Conservation (phyloP, 2,888 invertebrate species). For the Hydriomena furcata region DNA sequence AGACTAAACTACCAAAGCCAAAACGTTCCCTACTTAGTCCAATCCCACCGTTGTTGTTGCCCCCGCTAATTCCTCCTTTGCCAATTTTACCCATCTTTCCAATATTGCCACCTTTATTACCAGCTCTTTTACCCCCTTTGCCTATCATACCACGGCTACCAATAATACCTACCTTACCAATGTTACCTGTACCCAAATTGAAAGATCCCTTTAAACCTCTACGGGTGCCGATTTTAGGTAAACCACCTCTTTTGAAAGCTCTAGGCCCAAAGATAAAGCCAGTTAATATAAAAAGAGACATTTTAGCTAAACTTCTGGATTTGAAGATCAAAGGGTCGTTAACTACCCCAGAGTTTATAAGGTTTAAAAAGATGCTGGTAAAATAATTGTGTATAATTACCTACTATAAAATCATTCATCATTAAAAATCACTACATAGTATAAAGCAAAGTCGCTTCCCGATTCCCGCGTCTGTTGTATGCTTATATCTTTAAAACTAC, state of each 20-base stretch:
- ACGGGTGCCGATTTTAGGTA: constrained; percentile 45
- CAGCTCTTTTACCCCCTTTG: constrained; percentile 36
- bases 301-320: constrained; percentile 49
- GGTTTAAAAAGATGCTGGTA: constrained; percentile 53
- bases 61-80: constrained; percentile 37
- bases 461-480: no score
- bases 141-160: constrained; percentile 38
- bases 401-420: no score
- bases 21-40: constrained; percentile 33
- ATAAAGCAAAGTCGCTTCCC: no score
- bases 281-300: constrained; percentile 37
- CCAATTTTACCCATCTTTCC: constrained; percentile 36
- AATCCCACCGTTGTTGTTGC: constrained; percentile 35
- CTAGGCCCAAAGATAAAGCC: constrained; percentile 44
- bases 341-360: constrained; percentile 50
- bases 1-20: constrained; percentile 19
- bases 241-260: constrained; percentile 42
- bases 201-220: constrained; percentile 42
- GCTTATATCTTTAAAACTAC: no score
- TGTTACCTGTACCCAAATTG: constrained; percentile 31
- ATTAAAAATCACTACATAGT: no score
- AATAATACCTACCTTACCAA: constrained; percentile 36
- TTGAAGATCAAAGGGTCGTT: constrained; percentile 54
- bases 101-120: constrained; percentile 38
- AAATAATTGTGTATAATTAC: constrained; percentile 19